Base-by-base conservation (phyloP, 2,888 invertebrate species). In the Cantharis flavilabris region DNA sequence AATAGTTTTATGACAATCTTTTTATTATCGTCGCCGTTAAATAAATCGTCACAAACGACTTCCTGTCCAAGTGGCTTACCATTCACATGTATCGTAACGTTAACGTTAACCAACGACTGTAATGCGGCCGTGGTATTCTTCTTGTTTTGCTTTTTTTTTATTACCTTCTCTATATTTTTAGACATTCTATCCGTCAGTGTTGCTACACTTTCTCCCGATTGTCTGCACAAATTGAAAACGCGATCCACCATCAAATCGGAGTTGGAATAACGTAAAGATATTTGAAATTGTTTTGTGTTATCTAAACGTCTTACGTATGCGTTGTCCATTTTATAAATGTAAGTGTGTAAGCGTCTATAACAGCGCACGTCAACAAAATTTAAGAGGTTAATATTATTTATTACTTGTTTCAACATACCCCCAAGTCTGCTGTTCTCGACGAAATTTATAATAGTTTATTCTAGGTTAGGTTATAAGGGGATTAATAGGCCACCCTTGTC, bases 201-300 rank as follows among this genome's bases (percentile, higher is more conserved):
- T 33, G 90, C 89, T 11, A 95, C 88, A 62, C 88, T 90, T 88
- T 96, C 96, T 16, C 89, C 84, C 4, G 92, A 86, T 71, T 90
- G 91, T 79, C 96, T 90, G 76, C 90, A 90, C 81, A 96, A 93
- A 88, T 95, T 95, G 83, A 95, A 96, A 80, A 93, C 92, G 77
- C 94, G 89, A 76, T 92, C 89, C 3, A 93, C 84, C 3, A 89
- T 89, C 5, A 89, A 82, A 0, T 86, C 84, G 3, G 87, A 80
- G 83, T 91, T 89, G 0, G 84, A 84, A 81, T 90, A 92, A 20
- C 90, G 89, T 82, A 94, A 92, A 3, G 89, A 89, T 26, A 93
- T 89, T 79, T 91, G 88, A 81, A 93, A 90, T 11, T 89, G 89
- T 49, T 90, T 88, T 1, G 87, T 88, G 0, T 89, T 90, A 7